These are phyloP conservation scores for Acleris sparsana DNA, from an alignment of 2,888 invertebrate species.

Conservation along the genomic window DNA sequence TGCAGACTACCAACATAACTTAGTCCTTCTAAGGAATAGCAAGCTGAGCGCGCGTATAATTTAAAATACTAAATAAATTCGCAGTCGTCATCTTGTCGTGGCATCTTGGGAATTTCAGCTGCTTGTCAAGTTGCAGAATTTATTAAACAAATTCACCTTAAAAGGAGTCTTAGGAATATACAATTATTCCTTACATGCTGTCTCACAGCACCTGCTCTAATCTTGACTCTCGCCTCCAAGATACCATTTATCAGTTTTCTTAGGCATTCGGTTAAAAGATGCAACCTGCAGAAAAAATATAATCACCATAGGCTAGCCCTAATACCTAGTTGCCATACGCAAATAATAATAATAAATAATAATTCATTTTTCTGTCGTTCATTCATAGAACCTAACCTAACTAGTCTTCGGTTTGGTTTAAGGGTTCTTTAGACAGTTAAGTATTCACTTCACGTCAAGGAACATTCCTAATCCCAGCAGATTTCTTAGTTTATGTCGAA, in stretches of 20 bases:
- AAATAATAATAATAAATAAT: no score
- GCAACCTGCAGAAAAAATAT: no score
- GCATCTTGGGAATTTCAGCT: constrained; percentile 28
- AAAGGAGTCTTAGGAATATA: constrained; percentile 3
- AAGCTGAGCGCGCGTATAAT: constrained; percentile 19
- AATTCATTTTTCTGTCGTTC: no score
- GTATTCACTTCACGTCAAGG: no score
- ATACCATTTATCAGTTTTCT: neutral
- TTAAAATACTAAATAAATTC: constrained; percentile 20
- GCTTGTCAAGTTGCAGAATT: constrained; percentile 28
- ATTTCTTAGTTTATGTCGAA: no score
- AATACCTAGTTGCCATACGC: no score
- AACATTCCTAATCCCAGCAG: no score
- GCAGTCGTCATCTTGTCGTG: constrained; percentile 28
- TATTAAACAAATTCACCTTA: constrained; percentile 23
- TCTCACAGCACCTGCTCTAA: neutral
- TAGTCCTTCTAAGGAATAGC: constrained; percentile 25
- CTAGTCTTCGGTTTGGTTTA: no score
- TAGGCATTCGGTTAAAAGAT: no score
- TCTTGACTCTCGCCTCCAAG: neutral
- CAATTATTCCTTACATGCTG: neutral
- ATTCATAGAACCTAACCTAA: no score
- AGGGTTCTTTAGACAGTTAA: no score
- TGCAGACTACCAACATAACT: constrained; percentile 20
- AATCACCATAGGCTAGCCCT: no score